Base-by-base conservation (phyloP, 2,888 invertebrate genomes). In the Aphidoletes aphidimyza region DNA sequence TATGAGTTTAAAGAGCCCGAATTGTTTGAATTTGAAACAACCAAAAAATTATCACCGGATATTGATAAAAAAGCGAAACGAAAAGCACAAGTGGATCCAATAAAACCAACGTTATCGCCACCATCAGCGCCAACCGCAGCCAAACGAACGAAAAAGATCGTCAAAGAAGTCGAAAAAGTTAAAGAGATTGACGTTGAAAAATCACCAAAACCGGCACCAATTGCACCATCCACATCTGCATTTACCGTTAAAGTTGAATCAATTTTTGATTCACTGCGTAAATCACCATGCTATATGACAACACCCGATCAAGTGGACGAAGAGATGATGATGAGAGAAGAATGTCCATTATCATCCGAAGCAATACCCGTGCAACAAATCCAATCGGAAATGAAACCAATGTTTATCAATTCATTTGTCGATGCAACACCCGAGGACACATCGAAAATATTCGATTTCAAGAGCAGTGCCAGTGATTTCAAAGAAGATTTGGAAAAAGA, bases 1-100 rank as follows among this genome's bases (percentile, higher is more conserved):
- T 96, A 96, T 88, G 96, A 96, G 89, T 96, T 96, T 88, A 96
- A 96, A 89, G 96, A 96, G 89, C 95, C 96, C 0, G 96, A 96
- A 89, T 96, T 96, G 0, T 96, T 96, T 88, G 96, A 96, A 88
- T 93, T 96, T 86, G 96, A 96, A 89, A 92, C 94, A 11, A 34
- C 45, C 84, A 87, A 36, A 86, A 19, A 85, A 19, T 26, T 69
- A 17, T 49, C 86, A 3, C 84, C 86, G 0, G 87, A 87, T 17
- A 85, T 26, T 30, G 86, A 86, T 6, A 86, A 86, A 84, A 86
- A 86, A 84, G 5, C 39, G 3, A 86, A 86, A 54, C 86, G 86
- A 84, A 86, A 86, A 39, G 19, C 54, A n/a, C 69, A 22, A 19
- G 59, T 2, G n/a, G 78, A 14, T 22, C 26, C 5, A 34, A 59